Base-by-base conservation (phyloP, 2,113 vertebrate species). In the Rostratula benghalensis region DNA sequence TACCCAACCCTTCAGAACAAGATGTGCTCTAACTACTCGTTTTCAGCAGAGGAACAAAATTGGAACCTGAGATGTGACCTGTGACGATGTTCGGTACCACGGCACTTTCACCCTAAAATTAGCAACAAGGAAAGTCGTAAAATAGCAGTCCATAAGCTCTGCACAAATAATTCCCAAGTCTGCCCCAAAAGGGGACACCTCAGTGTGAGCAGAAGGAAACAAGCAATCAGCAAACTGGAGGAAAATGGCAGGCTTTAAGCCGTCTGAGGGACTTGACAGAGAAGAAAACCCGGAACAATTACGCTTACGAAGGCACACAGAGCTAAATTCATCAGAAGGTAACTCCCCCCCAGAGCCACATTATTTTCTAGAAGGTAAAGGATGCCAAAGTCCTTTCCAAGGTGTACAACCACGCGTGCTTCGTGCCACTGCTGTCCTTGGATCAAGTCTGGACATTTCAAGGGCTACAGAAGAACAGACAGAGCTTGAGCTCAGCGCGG, bases 391-490 rank as follows among this genome's bases (percentile, higher is more conserved):
- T 24, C n/a, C 68, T 46, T n/a, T 16, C 46, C 3, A 12, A 41
- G 19, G 51, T 12, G 67, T 67, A 53, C 74, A 65, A 19, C 9
- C 27, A 41, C 77, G 91, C 67, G 35, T 13, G 35, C 43, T 84
- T 35, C 23, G 6, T 35, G 74, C 25, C 86, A 2, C 68, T 64
- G 3, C 54, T 39, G 68, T 80, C n/a, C 3, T 4, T 67, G 91
- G 91, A 95, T 94, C 60, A 63, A n/a, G 56, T 51, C 68, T 76
- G 78, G 80, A 31, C 53, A 7, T 30, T 67, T 15, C 53, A 92
- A 56, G 53, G 27, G 27, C 89, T 71, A 22, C 70, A 87, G 67
- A 71, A 92, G 96, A 94, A 94, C 83, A 96, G 23, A 73, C 73
- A 64, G 75, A 64, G 93, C 84, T 41, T 73, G 70, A 88, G 91